These are phyloP conservation scores for Genyomyrus donnyi DNA, from an alignment of 2,113 vertebrate genomes.

Conservation along the genomic window DNA sequence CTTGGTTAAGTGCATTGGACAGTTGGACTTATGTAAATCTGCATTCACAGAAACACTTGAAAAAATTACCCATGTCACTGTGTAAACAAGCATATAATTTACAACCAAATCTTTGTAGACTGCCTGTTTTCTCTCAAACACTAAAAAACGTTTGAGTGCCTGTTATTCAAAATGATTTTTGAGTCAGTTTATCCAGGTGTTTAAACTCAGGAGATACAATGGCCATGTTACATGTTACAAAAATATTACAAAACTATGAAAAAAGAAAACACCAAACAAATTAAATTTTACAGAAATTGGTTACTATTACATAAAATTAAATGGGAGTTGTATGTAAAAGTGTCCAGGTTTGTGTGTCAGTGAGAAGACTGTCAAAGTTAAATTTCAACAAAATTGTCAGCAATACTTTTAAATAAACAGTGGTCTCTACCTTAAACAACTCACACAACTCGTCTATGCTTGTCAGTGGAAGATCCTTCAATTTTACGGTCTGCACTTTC, in stretches of 20 bases:
- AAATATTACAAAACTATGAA: background rate
- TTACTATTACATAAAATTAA: background rate
- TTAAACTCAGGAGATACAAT: background rate
- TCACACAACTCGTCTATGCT: background rate
- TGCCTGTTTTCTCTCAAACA: background rate
- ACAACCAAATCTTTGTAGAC: background rate
- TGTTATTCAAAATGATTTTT: background rate
- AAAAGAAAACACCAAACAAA: background rate
- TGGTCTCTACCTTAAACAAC: slow-evolving; percentile 12
- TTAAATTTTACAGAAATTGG: background rate
- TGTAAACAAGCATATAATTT: background rate
- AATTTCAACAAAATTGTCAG: slow-evolving; percentile 34
- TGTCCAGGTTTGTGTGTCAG: slow-evolving; percentile 17
- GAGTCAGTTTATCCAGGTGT: background rate
- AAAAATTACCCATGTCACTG: background rate
- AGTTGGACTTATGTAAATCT: background rate
- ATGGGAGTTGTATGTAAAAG: background rate
- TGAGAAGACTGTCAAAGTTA: slow-evolving; percentile 20
- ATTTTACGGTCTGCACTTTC: background rate
- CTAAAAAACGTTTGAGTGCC: background rate
- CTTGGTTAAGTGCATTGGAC: background rate
- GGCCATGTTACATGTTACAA: background rate
- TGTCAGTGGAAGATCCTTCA: background rate
- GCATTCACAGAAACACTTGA: background rate
- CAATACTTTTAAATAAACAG: slow-evolving; percentile 19